These are phyloP conservation scores for Dicaeum eximium DNA, from an alignment of 2,113 vertebrate genomes.

Conservation along the genomic window DNA sequence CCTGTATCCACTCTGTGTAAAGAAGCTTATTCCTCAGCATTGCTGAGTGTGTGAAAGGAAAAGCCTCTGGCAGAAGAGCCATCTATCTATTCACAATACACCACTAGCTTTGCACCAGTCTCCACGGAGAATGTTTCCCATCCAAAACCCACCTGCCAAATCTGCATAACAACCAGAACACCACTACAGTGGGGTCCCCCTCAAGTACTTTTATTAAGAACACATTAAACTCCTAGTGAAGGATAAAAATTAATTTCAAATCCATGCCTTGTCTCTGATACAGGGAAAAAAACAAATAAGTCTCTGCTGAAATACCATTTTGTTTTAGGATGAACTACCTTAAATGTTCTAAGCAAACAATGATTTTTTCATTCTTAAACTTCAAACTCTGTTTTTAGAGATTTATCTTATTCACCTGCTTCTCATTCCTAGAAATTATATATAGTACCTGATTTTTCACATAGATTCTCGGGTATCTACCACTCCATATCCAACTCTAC, in stretches of 20 bases:
- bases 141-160: not conserved
- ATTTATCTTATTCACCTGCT: not conserved
- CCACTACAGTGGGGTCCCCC: too few relatives aligned
- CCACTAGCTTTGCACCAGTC: not conserved
- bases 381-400: not conserved
- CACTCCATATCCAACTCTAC: not conserved
- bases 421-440: not conserved
- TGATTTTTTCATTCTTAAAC: not conserved
- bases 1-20: not conserved
- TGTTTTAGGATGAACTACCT: not conserved
- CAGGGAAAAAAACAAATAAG: accelerated
- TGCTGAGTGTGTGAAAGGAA: not conserved
- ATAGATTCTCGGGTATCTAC: not conserved
- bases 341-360: not conserved
- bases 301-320: not conserved
- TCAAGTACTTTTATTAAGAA: not conserved
- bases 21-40: not conserved
- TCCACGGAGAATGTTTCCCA: not conserved
- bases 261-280: not conserved
- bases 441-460: not conserved
- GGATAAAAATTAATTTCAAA: not conserved
- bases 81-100: not conserved
- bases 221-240: not conserved
- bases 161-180: not conserved
- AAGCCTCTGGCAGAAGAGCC: not conserved